Evolutionary conservation across 2,113 vertebrate genomes (phyloP).

Genomic region (Peromyscus polionotus): DNA sequence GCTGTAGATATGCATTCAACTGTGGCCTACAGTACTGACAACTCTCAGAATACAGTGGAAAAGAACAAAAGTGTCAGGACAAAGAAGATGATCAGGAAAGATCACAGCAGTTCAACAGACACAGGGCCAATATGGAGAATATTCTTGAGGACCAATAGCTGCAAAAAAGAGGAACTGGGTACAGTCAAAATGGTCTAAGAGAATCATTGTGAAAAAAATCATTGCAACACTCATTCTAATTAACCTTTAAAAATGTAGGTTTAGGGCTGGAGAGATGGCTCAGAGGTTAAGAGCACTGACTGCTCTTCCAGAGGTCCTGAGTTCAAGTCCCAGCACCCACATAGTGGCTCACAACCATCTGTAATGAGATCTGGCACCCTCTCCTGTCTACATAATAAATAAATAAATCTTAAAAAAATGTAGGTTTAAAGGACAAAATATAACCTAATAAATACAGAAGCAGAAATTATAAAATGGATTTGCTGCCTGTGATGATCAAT

Average conservation of each 20-base stretch:
- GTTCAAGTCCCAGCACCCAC: too few species aligned
- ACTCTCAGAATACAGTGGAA: slow-evolving; percentile 31
- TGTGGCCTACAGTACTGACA: not conserved
- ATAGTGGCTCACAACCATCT: too few species aligned
- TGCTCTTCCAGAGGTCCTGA: too few species aligned
- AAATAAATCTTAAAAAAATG: too few species aligned
- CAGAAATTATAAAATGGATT: not conserved
- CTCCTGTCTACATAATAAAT: too few species aligned
- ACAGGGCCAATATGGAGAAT: not conserved
- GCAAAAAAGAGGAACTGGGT: not conserved
- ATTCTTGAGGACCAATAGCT: not conserved
- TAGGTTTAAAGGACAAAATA: slow-evolving; percentile 43
- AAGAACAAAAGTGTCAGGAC: not conserved
- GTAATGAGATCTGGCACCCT: too few species aligned
- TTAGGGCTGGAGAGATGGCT: too few species aligned
- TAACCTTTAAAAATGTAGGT: not conserved
- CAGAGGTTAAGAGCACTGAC: too few species aligned
- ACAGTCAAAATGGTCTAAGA: not conserved
- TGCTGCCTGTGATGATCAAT: not conserved
- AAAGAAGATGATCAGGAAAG: not conserved
- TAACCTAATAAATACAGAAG: not conserved
- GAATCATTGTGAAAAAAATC: not conserved
- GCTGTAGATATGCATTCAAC: not conserved
- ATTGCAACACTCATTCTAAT: not conserved
- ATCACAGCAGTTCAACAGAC: not conserved